Base-by-base conservation (phyloP, 2,113 vertebrate species). In the Aphelocoma coerulescens region DNA sequence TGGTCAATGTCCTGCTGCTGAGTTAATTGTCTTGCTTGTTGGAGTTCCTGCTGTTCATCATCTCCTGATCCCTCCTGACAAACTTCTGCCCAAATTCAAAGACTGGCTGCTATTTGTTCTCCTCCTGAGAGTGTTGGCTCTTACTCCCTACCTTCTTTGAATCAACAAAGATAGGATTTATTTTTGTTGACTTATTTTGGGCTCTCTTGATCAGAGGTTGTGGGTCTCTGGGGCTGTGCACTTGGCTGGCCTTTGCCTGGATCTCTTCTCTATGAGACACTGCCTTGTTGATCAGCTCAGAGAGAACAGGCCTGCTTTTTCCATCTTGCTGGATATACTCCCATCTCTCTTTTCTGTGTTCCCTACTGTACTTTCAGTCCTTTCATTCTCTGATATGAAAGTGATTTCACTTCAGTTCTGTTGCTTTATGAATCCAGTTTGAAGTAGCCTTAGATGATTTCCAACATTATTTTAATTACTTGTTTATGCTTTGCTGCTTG, bases 121-220 rank as follows among this genome's bases (percentile, higher is more conserved):
- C 78, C 49, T 85, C 48, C 85, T 74, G 58, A 71, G 82, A 83
- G 68, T 75, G 32, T 54, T 93, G 74, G 73, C 54, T 95, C 18
- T 82, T 81, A 48, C 44, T 95, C 54, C 55, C 61, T 83, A 51
- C 21, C 27, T 55, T 8, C 44, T 91, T 91, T 89, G 83, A 91
- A 89, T 83, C 61, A 81, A 94, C 91, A 94, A 94, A 89, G 92
- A 96, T 80, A 84, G 85, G 67, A 91, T 92, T 94, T 96, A 69
- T 63, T 96, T 91, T 93, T 95, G 66, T 96, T 94, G 88, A 92
- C 80, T 91, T 91, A 41, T 96, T 96, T 89, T 94, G 88, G 83
- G 49, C 83, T 91, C 68, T 65, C 79, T 90, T 83, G 94, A 86
- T 96, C 80, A 78, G 92, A 93, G 76, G 32, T 68, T 81, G 28